Percentiles rank a stretch among this genome's conserved stretches.
Conservation (phyloP, 2,888 invertebrate genomes). For the Patella ulyssiponensis region DNA sequence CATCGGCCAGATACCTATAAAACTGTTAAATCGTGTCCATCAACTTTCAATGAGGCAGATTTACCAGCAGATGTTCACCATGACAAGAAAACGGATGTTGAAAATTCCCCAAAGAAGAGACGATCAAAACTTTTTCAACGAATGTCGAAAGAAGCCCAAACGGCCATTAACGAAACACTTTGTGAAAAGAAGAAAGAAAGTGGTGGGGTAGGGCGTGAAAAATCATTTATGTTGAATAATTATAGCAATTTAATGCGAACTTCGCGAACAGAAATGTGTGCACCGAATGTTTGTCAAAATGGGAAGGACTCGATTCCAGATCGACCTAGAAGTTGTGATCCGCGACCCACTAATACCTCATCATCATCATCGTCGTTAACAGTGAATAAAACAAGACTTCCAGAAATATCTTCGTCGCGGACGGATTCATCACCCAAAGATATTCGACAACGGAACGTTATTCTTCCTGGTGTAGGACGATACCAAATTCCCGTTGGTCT, state of each 20-base stretch:
- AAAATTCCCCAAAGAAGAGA: constrained; percentile 5
- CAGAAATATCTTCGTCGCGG: neutral
- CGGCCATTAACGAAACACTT: neutral
- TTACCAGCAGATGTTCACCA: neutral
- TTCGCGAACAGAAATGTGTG: neutral
- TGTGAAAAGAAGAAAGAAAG: constrained; percentile 1
- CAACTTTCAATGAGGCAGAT: constrained; percentile 1
- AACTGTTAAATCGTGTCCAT: constrained; percentile 3
- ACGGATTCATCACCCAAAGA: neutral
- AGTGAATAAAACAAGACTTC: neutral
- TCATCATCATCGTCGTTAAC: neutral
- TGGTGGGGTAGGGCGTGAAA: neutral
- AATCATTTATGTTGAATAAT: neutral
- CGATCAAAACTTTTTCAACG: neutral
- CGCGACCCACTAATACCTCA: neutral
- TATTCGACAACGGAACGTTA: neutral
- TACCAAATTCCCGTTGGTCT: constrained; percentile 37
- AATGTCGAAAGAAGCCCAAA: constrained; percentile 1
- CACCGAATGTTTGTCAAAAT: neutral
- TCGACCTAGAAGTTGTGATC: neutral
- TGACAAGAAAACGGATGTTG: neutral
- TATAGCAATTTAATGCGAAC: neutral
- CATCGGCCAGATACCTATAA: neutral
- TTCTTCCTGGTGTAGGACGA: constrained; percentile 50
- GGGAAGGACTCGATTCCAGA: neutral